Evolutionary conservation across 2,797 vertebrate species (phyloP), one percentile per base, ranked within the genome.

Genomic region (Siniperca scherzeri): DNA sequence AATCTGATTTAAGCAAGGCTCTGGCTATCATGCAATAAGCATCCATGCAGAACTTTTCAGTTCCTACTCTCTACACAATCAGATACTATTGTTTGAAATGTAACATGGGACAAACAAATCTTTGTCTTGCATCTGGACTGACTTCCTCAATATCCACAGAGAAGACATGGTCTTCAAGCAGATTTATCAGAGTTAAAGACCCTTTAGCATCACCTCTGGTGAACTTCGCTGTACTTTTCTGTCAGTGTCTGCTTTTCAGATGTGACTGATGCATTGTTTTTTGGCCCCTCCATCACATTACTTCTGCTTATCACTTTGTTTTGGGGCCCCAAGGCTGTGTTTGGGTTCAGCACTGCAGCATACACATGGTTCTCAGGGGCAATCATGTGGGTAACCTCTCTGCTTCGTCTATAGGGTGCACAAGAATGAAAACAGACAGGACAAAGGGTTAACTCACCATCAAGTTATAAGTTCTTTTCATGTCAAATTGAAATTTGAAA

Each of bases 381-480:
- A 44, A 88, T 97, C 95, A 97, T 91, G 96, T 96, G 71, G 95
- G 95, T 21, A 93, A 92, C 82, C 82, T 93, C 89, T 96, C 95
- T 27, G 91, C 90, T 85, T 96, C 96, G 1, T 97, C 96, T 97
- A 69, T 38, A 77, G 74, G 36, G 50, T 36, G 27, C 50, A 60
- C 17, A 70, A 66, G 36, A 78, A 65, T 14, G 50, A 81, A 87
- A 88, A 84, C 19, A 84, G 65, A 70, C 61, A 60, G 60, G 14
- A 33, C 2, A 19, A 14, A 60, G 7, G 16, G 74, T 86, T 80
- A 75, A 44, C 10, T 77, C 21, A 79, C 5, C 16, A 19, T 56
- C 30, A 36, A 25, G 27, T 55, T 77, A 30, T 4, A 30, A 19
- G 4, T 57, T 55, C 10, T 40, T 30, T 36, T 38, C 13, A 17